Percentiles rank a stretch among this genome's conserved stretches.
Evolutionary conservation across 2,797 vertebrate genomes (phyloP).

Genomic region (Glossophaga mutica): DNA sequence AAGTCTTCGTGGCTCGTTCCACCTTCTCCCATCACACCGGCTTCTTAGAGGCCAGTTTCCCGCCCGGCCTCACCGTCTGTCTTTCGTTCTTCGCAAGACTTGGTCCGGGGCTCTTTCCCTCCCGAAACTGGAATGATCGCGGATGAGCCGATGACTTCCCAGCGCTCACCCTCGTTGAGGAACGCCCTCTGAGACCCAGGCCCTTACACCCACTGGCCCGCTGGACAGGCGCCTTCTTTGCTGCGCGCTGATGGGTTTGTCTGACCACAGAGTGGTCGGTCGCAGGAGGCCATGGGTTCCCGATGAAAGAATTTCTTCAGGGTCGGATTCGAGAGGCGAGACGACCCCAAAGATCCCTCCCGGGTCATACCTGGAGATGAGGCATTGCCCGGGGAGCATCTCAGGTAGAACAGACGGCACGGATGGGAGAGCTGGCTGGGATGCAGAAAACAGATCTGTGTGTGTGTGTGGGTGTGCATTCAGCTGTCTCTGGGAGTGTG

Average conservation of each 20-base stretch:
- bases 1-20: accelerated
- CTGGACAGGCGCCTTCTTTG: neutral
- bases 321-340: neutral
- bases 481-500: neutral
- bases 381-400: neutral
- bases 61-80: accelerated
- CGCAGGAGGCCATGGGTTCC: neutral
- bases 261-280: neutral
- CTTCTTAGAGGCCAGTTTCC: accelerated
- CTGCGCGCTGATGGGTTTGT: accelerated
- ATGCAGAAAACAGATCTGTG: neutral
- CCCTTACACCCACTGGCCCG: neutral
- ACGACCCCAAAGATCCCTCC: neutral
- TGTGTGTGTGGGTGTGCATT: neutral
- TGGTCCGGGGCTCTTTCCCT: neutral
- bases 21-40: neutral
- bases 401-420: too few relatives aligned
- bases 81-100: accelerated
- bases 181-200: neutral
- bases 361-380: neutral
- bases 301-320: neutral
- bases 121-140: neutral
- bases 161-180: neutral
- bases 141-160: neutral
- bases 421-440: neutral